Base-by-base conservation (phyloP, 2,888 invertebrate genomes). In the Lasioglossum vierecki region DNA sequence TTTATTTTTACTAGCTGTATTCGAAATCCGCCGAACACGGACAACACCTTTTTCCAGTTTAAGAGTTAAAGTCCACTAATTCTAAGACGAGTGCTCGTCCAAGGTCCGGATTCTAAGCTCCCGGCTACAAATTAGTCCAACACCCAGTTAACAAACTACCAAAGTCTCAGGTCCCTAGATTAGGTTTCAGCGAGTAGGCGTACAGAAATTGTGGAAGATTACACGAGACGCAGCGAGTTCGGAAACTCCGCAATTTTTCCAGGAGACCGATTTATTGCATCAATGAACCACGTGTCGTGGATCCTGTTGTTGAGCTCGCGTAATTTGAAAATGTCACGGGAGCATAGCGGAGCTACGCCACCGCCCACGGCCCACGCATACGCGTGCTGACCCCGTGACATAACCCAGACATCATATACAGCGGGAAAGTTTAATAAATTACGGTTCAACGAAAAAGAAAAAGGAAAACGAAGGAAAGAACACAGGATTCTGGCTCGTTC, bases 241-340 rank as follows among this genome's bases (percentile, higher is more conserved):
- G 60, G 26, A 26, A 60, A 26, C 9, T 60, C 5, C 5, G 15
- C 60, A 63, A 63, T 63, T 63, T 63, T 63, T 63, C 15, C 15
- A 0, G 63, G 15, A 26, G 15, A 30, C 26, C 30, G 63, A 63
- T 63, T 63, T 63, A 30, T 15, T 15, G 63, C 63, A 15, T 30
- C 30, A 2, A 63, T 30, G 30, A 63, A 30, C 63, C 63, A 63
- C 63, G 63, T 63, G 63, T 63, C 15, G 63, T 6, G 15, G 63
- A 15, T 26, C 30, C 63, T 26, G 26, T 6, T 63, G 63, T 30
- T 30, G 63, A 30, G 63, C 15, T 63, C 15, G 63, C 30, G 30
- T 63, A 63, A 30, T 63, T 63, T 30, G 30, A 63, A 63, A 63
- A 63, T 63, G 63, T 63, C 63, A 63, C 15, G 63, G 30, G 30